These are phyloP conservation scores for Eulithis prunata DNA, from an alignment of 2,888 invertebrate genomes.

Conservation along the genomic window DNA sequence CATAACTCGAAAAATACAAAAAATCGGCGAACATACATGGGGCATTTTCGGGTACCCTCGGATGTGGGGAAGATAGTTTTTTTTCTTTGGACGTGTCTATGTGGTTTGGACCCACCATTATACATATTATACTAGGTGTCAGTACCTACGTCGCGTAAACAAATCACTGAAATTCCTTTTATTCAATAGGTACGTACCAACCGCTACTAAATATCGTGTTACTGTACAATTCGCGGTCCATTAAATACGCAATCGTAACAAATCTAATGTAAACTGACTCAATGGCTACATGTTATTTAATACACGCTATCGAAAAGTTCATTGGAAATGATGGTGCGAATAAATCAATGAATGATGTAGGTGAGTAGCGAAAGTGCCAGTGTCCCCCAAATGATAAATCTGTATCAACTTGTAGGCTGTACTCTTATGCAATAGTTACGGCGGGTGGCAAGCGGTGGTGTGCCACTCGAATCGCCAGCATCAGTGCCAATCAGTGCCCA, in stretches of 20 bases:
- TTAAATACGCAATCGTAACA: conserved; percentile 30
- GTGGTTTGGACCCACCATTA: too few species aligned
- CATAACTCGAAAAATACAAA: too few species aligned
- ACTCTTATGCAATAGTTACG: conserved; percentile 69
- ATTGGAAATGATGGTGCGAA: conserved; percentile 39
- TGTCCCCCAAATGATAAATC: conserved; percentile 83
- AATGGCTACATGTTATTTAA: conserved; percentile 31
- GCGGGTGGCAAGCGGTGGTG: conserved; percentile 24
- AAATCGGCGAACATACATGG: too few species aligned
- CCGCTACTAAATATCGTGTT: conserved; percentile 25
- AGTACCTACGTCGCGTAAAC: too few species aligned
- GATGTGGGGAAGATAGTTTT: too few species aligned
- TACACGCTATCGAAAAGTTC: conserved; percentile 28
- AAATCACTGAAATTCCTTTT: background rate
- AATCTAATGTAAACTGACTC: conserved; percentile 33
- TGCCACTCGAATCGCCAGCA: conserved; percentile 55
- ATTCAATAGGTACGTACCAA: too few species aligned
- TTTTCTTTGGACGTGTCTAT: too few species aligned
- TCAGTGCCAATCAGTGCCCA: conserved; percentile 54
- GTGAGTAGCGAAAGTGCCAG: conserved; percentile 78
- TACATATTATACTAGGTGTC: too few species aligned
- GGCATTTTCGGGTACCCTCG: too few species aligned
- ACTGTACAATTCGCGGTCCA: conserved; percentile 38
- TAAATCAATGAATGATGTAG: conserved; percentile 41
- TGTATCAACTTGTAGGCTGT: conserved; percentile 66